Percentiles rank a stretch among this genome's conserved stretches.
Conservation (phyloP, 2,888 invertebrate genomes). For the Danaus chrysippus region DNA sequence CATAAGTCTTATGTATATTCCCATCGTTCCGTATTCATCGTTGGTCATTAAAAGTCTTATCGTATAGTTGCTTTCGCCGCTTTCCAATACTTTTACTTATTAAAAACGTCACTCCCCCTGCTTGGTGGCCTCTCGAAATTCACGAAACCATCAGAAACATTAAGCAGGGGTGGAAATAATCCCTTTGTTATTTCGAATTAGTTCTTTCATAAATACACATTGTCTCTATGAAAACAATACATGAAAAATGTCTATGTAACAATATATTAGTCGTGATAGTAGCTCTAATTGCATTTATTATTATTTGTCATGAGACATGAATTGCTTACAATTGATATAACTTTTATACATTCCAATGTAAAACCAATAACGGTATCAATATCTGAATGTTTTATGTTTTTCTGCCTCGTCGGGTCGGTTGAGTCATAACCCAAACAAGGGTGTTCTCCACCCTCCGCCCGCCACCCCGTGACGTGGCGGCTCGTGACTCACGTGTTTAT, state of each 20-base stretch:
- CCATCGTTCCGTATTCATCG: conserved; percentile 20
- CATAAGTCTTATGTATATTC: conserved; percentile 10
- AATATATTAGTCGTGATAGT: no score
- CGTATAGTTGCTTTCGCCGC: conserved; percentile 31
- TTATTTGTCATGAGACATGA: not conserved
- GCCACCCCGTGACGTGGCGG: conserved; percentile 40
- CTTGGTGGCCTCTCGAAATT: conserved; percentile 12
- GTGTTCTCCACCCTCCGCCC: conserved; percentile 32
- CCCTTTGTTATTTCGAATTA: not conserved
- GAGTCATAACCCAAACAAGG: conserved; percentile 38
- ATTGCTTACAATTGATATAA: not conserved
- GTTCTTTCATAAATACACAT: no score
- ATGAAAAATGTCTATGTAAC: no score
- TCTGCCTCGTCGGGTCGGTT: conserved; percentile 26
- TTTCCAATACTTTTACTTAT: conserved; percentile 36
- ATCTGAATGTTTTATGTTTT: conserved; percentile 17
- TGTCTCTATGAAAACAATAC: no score
- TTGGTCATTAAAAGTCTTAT: conserved; percentile 29
- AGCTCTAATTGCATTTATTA: not conserved
- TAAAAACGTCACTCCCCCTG: conserved; percentile 21
- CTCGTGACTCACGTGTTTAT: conserved; percentile 36
- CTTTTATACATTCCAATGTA: conserved; percentile 12
- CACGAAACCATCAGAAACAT: conserved; percentile 9
- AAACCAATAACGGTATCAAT: conserved; percentile 27
- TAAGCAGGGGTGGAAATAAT: not conserved